phyloP scores from a whole-genome alignment of 2,888 invertebrate genomes.

The Eristalis intricaria region DNA sequence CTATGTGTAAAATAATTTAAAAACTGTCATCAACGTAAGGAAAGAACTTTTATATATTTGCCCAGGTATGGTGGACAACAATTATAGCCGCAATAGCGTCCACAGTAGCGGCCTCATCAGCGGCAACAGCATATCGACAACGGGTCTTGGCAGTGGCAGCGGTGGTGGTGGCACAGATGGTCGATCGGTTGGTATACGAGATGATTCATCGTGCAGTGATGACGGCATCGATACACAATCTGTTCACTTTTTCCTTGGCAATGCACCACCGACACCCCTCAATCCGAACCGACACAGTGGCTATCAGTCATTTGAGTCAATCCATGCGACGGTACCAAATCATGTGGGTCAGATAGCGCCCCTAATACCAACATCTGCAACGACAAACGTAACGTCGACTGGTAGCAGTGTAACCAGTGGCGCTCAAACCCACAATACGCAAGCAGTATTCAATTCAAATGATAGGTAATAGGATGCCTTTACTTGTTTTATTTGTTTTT shows the following conservation, averaged over 20 bases:
- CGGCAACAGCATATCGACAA: conserved; percentile 60
- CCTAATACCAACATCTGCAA: conserved; percentile 56
- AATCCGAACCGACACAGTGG: conserved; percentile 53
- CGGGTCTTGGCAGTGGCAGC: conserved; percentile 71
- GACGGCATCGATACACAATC: conserved; percentile 77
- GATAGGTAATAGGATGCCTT: conserved; percentile 74
- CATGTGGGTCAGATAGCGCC: conserved; percentile 59
- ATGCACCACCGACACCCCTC: conserved; percentile 72
- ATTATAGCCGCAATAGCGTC: conserved; percentile 75
- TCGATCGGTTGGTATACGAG: conserved; percentile 75
- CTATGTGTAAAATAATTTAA: conserved; percentile 61
- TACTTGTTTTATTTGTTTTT: conserved; percentile 31
- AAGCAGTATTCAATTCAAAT: conserved; percentile 73
- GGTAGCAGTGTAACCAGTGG: conserved; percentile 44
- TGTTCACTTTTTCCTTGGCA: conserved; percentile 76
- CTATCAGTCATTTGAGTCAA: conserved; percentile 57
- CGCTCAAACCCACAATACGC: conserved; percentile 67
- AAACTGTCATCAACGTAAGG: conserved; percentile 76
- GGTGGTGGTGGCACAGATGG: conserved; percentile 73
- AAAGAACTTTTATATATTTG: conserved; percentile 77
- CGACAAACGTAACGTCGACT: conserved; percentile 45
- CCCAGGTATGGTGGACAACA: conserved; percentile 78
- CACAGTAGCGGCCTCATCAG: conserved; percentile 73
- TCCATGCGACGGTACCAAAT: conserved; percentile 50
- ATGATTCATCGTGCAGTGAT: conserved; percentile 79